Percentiles rank a stretch among this genome's conserved stretches.
phyloP scores from a whole-genome alignment of 1,140 invertebrate genomes.

The Zaprionus taronus region DNA sequence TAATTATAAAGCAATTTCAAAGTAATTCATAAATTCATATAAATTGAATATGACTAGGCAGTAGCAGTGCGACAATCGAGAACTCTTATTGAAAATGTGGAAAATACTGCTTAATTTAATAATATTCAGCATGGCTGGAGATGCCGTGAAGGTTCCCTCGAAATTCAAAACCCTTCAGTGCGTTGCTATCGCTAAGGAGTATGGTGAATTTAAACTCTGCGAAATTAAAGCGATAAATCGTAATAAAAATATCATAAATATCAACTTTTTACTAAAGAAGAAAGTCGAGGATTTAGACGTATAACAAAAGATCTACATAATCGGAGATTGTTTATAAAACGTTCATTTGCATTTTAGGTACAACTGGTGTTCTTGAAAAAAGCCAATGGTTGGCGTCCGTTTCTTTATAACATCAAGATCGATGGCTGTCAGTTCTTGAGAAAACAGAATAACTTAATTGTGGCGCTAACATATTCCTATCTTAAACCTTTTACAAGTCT shows the following conservation, averaged over 20 bases:
- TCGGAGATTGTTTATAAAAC: no score
- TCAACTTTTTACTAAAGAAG: background rate
- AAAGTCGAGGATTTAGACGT: background rate
- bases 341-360: slow-evolving; percentile 3
- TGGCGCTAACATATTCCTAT: background rate
- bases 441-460: background rate
- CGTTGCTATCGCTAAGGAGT: background rate
- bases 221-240: slow-evolving; percentile 30
- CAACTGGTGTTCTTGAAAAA: slow-evolving; percentile 15
- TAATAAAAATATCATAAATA: slow-evolving; percentile 16
- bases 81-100: background rate
- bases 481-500: slow-evolving; percentile 2
- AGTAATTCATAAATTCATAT: background rate
- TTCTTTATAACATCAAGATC: slow-evolving; percentile 21
- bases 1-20: background rate
- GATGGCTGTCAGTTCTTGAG: background rate
- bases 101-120: background rate
- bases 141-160: background rate
- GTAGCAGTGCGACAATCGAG: no score
- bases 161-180: slow-evolving; percentile 35
- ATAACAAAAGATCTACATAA: background rate
- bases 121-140: background rate
- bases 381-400: slow-evolving; percentile 31
- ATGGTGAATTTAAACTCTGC: slow-evolving; percentile 20
- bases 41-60: background rate